These are phyloP conservation scores for Catharus bicknelli DNA, from an alignment of 2,113 vertebrate species.

Conservation along the genomic window DNA sequence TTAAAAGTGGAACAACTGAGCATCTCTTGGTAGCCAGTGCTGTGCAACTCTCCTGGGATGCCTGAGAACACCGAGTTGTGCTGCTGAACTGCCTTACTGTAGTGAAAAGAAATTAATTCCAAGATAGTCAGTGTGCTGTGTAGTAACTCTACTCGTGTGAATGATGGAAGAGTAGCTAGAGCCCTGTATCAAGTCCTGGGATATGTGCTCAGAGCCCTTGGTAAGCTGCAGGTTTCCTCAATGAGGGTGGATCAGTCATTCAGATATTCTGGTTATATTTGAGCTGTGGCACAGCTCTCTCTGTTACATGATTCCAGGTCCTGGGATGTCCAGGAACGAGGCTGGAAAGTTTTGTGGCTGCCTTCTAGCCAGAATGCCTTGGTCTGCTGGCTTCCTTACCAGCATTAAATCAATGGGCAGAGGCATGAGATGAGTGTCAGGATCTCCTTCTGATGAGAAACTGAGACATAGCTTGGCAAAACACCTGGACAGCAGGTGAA, in stretches of 20 bases:
- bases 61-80: not conserved
- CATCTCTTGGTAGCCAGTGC: constrained; percentile 32
- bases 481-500: not conserved
- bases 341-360: not conserved
- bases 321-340: not conserved
- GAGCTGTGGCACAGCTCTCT: not conserved
- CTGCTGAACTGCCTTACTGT: not conserved
- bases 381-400: not conserved
- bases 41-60: constrained; percentile 22
- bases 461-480: not conserved
- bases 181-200: not conserved
- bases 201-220: not conserved
- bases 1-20: constrained; percentile 47
- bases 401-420: not conserved
- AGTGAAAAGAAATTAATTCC: constrained; percentile 5
- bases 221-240: not conserved
- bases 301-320: not conserved
- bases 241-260: not conserved
- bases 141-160: not conserved
- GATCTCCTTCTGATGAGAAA: not conserved
- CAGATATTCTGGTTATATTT: not conserved
- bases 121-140: not conserved
- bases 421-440: not conserved
- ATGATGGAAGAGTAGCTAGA: not conserved
- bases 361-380: not conserved